phyloP scores from a whole-genome alignment of 2,113 vertebrate genomes.

The Cottus gobio region DNA sequence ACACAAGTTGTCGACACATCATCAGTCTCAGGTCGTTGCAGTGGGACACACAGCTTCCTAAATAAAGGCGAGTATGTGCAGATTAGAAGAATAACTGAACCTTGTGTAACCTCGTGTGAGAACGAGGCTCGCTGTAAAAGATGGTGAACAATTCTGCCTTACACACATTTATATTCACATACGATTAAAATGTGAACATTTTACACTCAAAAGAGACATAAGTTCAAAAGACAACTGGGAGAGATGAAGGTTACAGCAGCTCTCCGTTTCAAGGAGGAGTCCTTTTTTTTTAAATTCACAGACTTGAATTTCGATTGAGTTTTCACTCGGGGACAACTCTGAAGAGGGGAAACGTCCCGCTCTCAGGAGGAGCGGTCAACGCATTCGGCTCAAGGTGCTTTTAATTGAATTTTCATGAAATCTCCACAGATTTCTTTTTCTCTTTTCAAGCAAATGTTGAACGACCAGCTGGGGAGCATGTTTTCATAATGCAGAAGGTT shows the following conservation, averaged over 20 bases:
- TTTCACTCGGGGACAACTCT: background rate
- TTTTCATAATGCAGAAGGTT: slow-evolving; percentile 3
- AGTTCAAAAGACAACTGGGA: background rate
- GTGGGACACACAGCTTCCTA: background rate
- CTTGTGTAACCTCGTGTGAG: background rate
- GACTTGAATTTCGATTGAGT: background rate
- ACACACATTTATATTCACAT: background rate
- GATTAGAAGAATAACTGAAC: background rate
- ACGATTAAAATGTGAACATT: background rate
- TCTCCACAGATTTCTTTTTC: background rate
- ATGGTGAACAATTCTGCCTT: background rate
- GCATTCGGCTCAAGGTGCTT: background rate
- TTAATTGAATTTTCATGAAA: background rate
- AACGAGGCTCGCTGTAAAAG: background rate
- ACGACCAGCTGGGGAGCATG: background rate
- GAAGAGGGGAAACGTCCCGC: background rate
- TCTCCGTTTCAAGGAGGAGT: background rate
- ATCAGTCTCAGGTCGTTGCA: background rate
- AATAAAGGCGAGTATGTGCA: background rate
- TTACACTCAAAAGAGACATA: background rate
- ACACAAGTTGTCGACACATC: background rate
- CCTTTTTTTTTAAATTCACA: slow-evolving; percentile 3
- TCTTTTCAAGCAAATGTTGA: background rate
- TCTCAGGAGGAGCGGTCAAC: too few relatives aligned
- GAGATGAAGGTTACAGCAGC: background rate